phyloP scores from a whole-genome alignment of 2,888 invertebrate genomes.

The Volucella bombylans region DNA sequence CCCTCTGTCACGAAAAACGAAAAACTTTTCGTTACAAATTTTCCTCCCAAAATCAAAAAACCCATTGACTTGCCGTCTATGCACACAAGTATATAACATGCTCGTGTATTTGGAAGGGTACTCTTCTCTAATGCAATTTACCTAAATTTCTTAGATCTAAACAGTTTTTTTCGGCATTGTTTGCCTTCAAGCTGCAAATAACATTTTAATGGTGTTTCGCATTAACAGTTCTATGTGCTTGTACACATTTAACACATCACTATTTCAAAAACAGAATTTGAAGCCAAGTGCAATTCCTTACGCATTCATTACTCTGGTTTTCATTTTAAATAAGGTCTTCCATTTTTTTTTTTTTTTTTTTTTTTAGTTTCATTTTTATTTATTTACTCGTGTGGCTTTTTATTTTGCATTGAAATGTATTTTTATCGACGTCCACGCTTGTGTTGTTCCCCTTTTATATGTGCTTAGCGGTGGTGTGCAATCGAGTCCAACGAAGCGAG shows the following conservation, averaged over 20 bases:
- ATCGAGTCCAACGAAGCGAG: conserved; percentile 21
- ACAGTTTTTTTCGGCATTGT: no score
- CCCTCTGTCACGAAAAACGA: no score
- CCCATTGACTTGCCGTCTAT: no score
- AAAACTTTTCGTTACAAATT: no score
- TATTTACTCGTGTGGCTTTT: background rate
- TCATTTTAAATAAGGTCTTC: background rate
- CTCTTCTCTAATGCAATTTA: no score
- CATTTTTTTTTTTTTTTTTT: background rate
- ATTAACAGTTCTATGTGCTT: background rate
- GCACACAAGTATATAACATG: no score
- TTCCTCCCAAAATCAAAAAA: no score
- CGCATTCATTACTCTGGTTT: conserved; percentile 14
- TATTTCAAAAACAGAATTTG: conserved; percentile 13
- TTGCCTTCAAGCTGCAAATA: no score
- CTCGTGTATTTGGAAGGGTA: no score
- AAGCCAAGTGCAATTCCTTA: conserved; percentile 13
- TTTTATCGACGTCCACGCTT: conserved; percentile 27
- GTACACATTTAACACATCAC: background rate
- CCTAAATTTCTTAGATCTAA: no score
- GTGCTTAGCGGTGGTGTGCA: conserved; percentile 2
- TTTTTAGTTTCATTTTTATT: background rate
- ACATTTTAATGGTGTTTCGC: no score
- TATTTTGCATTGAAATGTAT: conserved; percentile 32
- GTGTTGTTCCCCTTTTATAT: background rate